These are phyloP conservation scores for Polyommatus iphigenia DNA, from an alignment of 2,888 invertebrate genomes.

Conservation along the genomic window DNA sequence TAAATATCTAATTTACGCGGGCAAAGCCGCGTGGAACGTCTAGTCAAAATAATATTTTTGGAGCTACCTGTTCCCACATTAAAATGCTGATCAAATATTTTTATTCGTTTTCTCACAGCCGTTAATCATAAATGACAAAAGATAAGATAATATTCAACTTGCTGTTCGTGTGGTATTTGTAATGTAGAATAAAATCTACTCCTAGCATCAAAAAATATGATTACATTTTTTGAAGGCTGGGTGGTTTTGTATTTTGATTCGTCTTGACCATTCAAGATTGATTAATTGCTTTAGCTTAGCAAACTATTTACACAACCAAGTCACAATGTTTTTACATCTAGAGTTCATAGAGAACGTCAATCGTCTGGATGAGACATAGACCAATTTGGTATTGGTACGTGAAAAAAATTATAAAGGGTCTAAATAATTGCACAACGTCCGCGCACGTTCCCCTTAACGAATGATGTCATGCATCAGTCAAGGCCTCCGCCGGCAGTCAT, in stretches of 20 bases:
- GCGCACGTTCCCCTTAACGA: constrained; percentile 46
- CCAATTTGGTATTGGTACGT: constrained; percentile 24
- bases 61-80: neutral
- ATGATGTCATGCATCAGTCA: constrained; percentile 66
- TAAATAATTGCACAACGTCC: constrained; percentile 40
- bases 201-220: no score
- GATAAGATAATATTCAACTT: neutral
- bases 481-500: constrained; percentile 54
- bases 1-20: no score
- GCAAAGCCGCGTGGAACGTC: no score
- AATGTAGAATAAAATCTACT: neutral
- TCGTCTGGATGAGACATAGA: neutral
- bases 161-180: neutral
- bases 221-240: no score
- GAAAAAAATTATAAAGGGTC: constrained; percentile 35
- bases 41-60: no score
- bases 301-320: no score
- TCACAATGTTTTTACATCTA: neutral
- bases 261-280: neutral
- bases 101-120: constrained; percentile 2
- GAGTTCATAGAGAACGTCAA: neutral
- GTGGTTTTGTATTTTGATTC: neutral
- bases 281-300: no score
- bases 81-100: neutral
- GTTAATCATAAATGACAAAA: constrained; percentile 10